Evolutionary conservation across 1,140 invertebrate genomes (phyloP), one percentile per base, ranked within the genome.

Genomic region (Archegozetes longisetosus): DNA sequence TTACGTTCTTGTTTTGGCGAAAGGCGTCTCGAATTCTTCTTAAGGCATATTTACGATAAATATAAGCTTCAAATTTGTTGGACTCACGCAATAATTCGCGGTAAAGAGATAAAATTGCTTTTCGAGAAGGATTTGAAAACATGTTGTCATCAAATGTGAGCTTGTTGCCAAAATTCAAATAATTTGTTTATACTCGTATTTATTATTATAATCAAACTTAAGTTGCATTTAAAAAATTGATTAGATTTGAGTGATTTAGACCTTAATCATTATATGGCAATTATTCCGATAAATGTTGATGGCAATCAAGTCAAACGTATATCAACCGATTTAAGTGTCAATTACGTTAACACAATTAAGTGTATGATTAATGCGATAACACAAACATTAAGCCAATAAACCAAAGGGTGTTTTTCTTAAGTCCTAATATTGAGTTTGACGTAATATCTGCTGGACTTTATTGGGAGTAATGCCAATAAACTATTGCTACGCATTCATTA

Each of bases 1-100:
- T 64, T 53, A 68, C 67, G 28, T 58, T 61, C 65, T 68, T 68
- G 63, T 73, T 66, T 53, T 69, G 64, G 57, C 62, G 65, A 60
- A 74, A 74, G 17, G 66, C 69, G 68, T 73, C 67, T 62, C 65
- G 67, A 49, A 68, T 67, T 62, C 68, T 66, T 50, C 71, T 60
- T 25, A 71, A 17, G 22, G 70, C 69, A 67, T 74, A 74, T 55
- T 57, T 64, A 59, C 72, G 72, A 51, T 55, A 68, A 61, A 64
- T 66, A 55, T 66, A 68, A 50, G 53, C 52, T 48, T 61, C 32
- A 58, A 68, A 68, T 58, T 66, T 62, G 23, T 17, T 20, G 1
- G 65, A 61, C 56, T 66, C 65, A 22, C 57, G 26, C 24, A 68
- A 25, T 47, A 68, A 48, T 46, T 65, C 20, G 58, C 61, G 60